Percentiles rank a stretch among this genome's conserved stretches.
These are phyloP conservation scores for Sipha maydis DNA, from an alignment of 2,888 invertebrate species.

Conservation along the genomic window DNA sequence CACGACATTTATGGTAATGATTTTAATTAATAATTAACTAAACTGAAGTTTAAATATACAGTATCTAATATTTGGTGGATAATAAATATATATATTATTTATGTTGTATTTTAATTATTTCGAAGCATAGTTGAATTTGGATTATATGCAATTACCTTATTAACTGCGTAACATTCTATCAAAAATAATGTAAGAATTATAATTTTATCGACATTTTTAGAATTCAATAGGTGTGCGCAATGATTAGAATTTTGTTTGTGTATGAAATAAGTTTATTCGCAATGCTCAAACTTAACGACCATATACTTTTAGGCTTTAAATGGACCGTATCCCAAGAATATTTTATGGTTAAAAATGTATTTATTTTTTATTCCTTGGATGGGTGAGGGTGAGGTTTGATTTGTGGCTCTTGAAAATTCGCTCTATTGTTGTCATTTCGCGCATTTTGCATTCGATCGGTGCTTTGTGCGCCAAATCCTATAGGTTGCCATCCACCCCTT, in stretches of 20 bases:
- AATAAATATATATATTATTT: no score
- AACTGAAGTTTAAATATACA: background rate
- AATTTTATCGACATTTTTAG: background rate
- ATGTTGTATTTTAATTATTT: background rate
- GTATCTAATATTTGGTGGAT: background rate
- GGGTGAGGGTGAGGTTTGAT: slow-evolving; percentile 36
- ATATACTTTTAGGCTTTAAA: slow-evolving; percentile 42
- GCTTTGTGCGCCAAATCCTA: slow-evolving; percentile 44
- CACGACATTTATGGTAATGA: background rate
- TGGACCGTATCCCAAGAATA: slow-evolving; percentile 37
- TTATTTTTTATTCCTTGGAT: slow-evolving; percentile 36
- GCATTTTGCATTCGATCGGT: slow-evolving; percentile 57
- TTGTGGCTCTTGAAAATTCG: slow-evolving; percentile 54
- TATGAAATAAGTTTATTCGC: slow-evolving; percentile 16
- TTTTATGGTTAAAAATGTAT: slow-evolving; percentile 47
- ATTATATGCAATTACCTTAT: background rate
- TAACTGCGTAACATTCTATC: background rate
- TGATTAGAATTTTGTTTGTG: background rate
- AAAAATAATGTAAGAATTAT: background rate
- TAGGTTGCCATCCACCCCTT: slow-evolving; percentile 26
- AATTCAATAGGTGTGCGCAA: background rate
- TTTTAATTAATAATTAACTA: background rate
- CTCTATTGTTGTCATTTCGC: slow-evolving; percentile 54
- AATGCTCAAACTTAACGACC: slow-evolving; percentile 42
- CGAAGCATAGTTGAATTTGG: background rate